These are phyloP conservation scores for Aramus guarauna DNA, from an alignment of 2,113 vertebrate species.

Conservation along the genomic window DNA sequence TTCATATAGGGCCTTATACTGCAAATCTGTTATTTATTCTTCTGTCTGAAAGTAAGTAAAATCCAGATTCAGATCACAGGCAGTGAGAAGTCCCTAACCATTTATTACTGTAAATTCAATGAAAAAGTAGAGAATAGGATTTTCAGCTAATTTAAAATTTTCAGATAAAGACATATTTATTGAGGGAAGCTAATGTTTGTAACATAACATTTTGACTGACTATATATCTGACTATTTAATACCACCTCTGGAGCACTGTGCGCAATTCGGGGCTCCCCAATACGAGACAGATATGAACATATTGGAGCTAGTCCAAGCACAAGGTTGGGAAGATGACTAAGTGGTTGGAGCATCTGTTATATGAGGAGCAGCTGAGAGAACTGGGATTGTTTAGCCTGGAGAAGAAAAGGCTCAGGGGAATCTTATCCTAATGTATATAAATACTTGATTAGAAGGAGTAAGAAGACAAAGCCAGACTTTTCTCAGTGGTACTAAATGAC, in stretches of 20 bases:
- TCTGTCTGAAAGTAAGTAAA: neutral
- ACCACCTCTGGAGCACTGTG: rapidly evolving
- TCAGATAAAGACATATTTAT: neutral
- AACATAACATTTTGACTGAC: neutral
- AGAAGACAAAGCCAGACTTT: neutral
- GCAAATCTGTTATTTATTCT: neutral
- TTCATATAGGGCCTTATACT: neutral
- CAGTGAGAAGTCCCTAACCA: neutral
- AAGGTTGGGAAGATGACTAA: neutral
- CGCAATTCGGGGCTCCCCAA: rapidly evolving
- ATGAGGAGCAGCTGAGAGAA: neutral
- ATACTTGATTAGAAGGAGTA: neutral
- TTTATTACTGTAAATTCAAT: neutral
- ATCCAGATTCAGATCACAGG: neutral
- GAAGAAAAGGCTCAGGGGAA: neutral
- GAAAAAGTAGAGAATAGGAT: neutral
- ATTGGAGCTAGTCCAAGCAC: neutral
- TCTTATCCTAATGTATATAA: neutral
- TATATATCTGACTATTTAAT: neutral
- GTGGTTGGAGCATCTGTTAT: rapidly evolving
- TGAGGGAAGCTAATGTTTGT: neutral
- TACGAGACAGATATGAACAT: neutral
- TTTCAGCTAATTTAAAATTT: neutral
- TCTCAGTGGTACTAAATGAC: neutral
- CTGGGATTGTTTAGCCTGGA: neutral